Base-by-base conservation (phyloP, 2,888 invertebrate species). In the Corythucha ciliata region DNA sequence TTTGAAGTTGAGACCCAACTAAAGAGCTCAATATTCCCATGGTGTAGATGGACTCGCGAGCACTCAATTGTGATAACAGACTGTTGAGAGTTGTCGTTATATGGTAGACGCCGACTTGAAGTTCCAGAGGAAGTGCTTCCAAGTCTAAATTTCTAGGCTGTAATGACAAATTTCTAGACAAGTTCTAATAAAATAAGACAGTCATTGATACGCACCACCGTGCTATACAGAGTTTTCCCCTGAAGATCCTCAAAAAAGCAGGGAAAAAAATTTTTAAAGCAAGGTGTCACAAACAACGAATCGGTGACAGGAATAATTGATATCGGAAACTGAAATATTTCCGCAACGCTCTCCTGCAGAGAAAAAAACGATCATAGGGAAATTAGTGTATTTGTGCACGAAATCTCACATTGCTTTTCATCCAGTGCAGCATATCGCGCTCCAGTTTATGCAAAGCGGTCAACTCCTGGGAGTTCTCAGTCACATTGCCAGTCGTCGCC, bases 1-100 rank as follows among this genome's bases (percentile, higher is more conserved):
- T 71, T 59, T 78, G 78, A 56, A 80, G 64, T 32, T 77, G 74
- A 12, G 74, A 72, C 53, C 77, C 77, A 20, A 81, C 63, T 34
- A 78, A 67, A 12, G 76, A 73, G 62, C 81, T 80, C 39, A 75
- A 74, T 24, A 72, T 69, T 3, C 83, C 83, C 61, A 82, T 66
- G 44, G 74, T 76, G 61, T 74, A 82, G 21, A 80, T 69, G 62
- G 82, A 81, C 60, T 81, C 81, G 54, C 72, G 75, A 6, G 77
- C 70, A 58, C 76, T 73, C 66, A 81, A 70, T 14, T 74, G 72
- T 25, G 76, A 72, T 54, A 79, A 62, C 63, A 78, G 64, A 52
- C 72, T 73, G 55, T 78, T 72, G 3, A 76, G 60, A 14, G 73
- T 68, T 58, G 72, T 70, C 1, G 74, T 73, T 27, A 76, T 59